Evolutionary conservation across 2,113 vertebrate genomes (phyloP).

Genomic region (Heterocephalus glaber): DNA sequence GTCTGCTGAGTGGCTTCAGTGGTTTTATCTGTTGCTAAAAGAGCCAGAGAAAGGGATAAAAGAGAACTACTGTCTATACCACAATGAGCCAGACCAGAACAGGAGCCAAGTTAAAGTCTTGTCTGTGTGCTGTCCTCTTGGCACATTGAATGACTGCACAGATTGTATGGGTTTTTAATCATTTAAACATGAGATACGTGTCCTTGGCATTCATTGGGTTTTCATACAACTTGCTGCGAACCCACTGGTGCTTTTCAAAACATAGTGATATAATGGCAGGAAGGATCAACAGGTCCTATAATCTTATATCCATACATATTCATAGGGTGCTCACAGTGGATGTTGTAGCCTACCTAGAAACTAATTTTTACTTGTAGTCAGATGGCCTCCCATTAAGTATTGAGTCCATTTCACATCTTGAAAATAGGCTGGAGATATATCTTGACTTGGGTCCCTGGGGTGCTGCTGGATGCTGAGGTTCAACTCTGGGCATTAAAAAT

Average conservation of each 20-base stretch:
- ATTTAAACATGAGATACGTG: background rate
- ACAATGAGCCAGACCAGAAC: background rate
- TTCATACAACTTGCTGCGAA: background rate
- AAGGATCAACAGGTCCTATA: background rate
- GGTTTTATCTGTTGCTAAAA: conserved; percentile 64
- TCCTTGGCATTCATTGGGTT: background rate
- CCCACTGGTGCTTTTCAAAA: background rate
- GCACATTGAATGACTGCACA: background rate
- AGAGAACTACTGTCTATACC: conserved; percentile 21
- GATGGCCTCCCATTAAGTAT: background rate
- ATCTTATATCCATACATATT: background rate
- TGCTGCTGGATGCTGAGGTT: background rate
- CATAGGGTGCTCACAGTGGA: background rate
- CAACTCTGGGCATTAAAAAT: background rate
- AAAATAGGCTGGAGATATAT: background rate
- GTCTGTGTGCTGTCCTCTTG: conserved; percentile 36
- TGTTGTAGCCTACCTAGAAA: background rate
- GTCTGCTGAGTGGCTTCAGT: conserved; percentile 64
- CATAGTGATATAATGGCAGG: background rate
- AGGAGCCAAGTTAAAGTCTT: conserved; percentile 27
- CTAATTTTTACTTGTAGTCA: background rate
- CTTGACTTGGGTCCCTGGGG: background rate
- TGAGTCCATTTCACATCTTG: conserved; percentile 15
- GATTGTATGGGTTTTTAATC: background rate
- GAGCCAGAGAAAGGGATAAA: conserved; percentile 60